Evolutionary conservation across 2,888 invertebrate species (phyloP), one percentile per base, ranked within the genome.

Genomic region (Nomada flava): DNA sequence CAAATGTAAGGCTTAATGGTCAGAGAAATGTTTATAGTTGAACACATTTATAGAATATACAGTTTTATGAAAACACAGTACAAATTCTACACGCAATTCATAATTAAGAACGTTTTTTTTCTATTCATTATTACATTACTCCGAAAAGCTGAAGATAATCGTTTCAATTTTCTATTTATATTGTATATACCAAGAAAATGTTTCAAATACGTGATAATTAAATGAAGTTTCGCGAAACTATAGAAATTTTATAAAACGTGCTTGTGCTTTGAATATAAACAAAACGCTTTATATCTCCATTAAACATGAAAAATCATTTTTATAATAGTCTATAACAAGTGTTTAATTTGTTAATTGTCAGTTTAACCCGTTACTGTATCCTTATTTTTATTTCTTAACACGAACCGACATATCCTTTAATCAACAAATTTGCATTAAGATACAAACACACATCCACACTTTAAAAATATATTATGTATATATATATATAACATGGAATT

Each of bases 41-140:
- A 79, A 79, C 79, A 75, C 75, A 75, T 79, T 82, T 71, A 79
- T 44, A 74, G 55, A 81, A 64, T 36, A 44, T 47, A 15, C 57
- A 2, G 10, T n/a, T 57, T 64, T 52, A 11, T 42, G 62, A 9
- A 23, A 79, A 71, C 44, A 50, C 20, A 57, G 26, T 59, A 57
- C 26, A 63, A 74, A 57, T 26, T 63, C 57, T 13, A 18, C 23
- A 53, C 57, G n/a, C 23, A 20, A 59, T 50, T 57, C 59, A 29
- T 65, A 36, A 42, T 2, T 50, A 26, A 11, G 50, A 18, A 20
- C 64, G 11, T 62, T n/a, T 47, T 11, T 62, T n/a, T 62, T 18
- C 5, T 60, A 29, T 13, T 42, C 29, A 15, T 7, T 11, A 23
- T 26, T 69, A 42, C 26, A 59, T 50, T 50, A 10, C 2, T 55